Evolutionary conservation across 2,113 vertebrate genomes (phyloP), one percentile per base, ranked within the genome.

Genomic region (Periophthalmus modestus): DNA sequence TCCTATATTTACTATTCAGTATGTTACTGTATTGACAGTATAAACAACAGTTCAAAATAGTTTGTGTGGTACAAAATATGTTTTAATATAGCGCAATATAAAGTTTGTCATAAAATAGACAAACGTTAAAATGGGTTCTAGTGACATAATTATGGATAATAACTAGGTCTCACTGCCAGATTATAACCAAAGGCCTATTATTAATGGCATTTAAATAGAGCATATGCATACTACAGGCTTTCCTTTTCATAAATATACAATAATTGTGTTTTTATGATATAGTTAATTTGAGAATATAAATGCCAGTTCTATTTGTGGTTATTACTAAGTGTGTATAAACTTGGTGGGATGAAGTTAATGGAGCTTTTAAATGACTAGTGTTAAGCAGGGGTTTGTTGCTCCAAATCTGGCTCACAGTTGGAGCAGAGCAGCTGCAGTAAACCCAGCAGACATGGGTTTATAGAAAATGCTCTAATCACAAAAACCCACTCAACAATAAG

Each of bases 401-500:
- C 34, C 79, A 58, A 71, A 73, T 39, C 55, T 69, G 52, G 48
- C 39, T 14, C 71, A 66, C 63, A 83, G 67, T 54, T 75, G 72
- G 74, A 68, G 6, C 24, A 75, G 63, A 85, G 43, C 79, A 82
- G 63, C 70, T 73, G 73, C 73, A 80, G 58, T 1, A 28, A 69
- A 76, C 71, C 71, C 77, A 28, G 57, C 77, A 75, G 71, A 66
- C 72, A 39, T 72, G n/a, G 76, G 57, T 70, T 75, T 34, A 81
- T 72, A 66, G 71, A 39, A 19, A 70, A 14, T 23, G 10, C 43
- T 39, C 19, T 16, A 15, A 10, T 57, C 54, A 57, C 54, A 57
- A 21, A 57, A 21, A 1, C 14, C 21, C 65, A 14, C 43, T 23
- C 39, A 74, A 85, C 68, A 5, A 73, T 34, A 73, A 55, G 54